Evolutionary conservation across 1,140 invertebrate species (phyloP).

Genomic region (Nomia melanderi): DNA sequence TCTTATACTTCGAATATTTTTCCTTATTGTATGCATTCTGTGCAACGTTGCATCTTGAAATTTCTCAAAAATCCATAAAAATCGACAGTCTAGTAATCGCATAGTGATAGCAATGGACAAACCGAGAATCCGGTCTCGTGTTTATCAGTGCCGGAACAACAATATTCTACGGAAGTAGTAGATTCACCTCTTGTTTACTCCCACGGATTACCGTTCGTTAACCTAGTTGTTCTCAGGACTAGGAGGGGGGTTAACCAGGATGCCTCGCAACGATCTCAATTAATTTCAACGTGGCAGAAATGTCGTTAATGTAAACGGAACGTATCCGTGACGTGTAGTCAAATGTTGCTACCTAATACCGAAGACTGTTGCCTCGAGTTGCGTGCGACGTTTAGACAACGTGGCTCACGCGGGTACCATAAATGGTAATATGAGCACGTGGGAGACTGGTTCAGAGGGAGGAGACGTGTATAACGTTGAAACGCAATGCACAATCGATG

Average conservation of each 20-base stretch:
- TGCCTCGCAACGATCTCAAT: conserved; percentile 31
- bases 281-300: conserved; percentile 27
- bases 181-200: conserved; percentile 45
- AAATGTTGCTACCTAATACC: conserved; percentile 2
- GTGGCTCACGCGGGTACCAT: neutral
- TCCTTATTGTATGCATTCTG: too few species aligned
- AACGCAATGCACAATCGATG: neutral
- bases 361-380: neutral
- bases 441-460: neutral
- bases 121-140: neutral
- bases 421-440: neutral
- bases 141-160: neutral
- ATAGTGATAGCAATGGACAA: neutral
- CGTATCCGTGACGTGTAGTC: conserved; percentile 7
- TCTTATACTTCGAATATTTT: too few species aligned
- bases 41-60: too few species aligned
- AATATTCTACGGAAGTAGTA: neutral
- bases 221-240: conserved; percentile 18
- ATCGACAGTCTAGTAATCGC: too few species aligned
- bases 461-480: neutral
- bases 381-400: neutral
- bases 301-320: conserved; percentile 51
- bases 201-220: conserved; percentile 18
- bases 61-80: too few species aligned
- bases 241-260: conserved; percentile 6